phyloP scores from a whole-genome alignment of 2,888 invertebrate genomes.

The Liodrosophila aerea region DNA sequence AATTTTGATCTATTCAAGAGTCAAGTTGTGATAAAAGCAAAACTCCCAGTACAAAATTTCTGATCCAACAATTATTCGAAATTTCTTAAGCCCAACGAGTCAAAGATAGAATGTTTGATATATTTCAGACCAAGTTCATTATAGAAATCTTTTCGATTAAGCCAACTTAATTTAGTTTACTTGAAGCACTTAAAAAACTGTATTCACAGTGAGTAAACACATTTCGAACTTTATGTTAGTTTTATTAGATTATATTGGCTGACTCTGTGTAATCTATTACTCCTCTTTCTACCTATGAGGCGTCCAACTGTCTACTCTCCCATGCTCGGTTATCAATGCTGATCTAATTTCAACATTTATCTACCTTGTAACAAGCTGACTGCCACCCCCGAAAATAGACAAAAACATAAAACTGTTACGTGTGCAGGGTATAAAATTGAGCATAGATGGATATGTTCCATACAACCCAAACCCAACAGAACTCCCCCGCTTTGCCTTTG shows the following conservation, averaged over 20 bases:
- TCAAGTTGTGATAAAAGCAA: too few relatives aligned
- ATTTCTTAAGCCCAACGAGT: too few relatives aligned
- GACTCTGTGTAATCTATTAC: neutral
- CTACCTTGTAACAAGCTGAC: conserved; percentile 55
- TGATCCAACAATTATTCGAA: too few relatives aligned
- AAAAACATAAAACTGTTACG: conserved; percentile 57
- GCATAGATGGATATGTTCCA: neutral
- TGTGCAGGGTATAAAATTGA: conserved; percentile 59
- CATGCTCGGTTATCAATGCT: conserved; percentile 54
- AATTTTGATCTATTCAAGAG: too few relatives aligned
- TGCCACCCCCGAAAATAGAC: conserved; percentile 52
- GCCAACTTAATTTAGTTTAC: neutral
- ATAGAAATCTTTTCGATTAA: too few relatives aligned
- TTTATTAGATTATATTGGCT: too few relatives aligned
- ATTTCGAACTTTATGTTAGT: too few relatives aligned
- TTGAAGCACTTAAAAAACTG: neutral
- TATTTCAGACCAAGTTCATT: too few relatives aligned
- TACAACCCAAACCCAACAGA: neutral
- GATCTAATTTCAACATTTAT: conserved; percentile 73
- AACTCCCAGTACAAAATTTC: too few relatives aligned
- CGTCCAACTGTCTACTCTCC: conserved; percentile 32
- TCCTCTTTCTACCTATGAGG: conserved; percentile 1
- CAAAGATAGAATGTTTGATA: too few relatives aligned
- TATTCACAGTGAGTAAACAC: neutral
- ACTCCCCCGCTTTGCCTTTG: conserved; percentile 21